Evolutionary conservation across 2,797 vertebrate species (phyloP).

Genomic region (Tangara arthus): DNA sequence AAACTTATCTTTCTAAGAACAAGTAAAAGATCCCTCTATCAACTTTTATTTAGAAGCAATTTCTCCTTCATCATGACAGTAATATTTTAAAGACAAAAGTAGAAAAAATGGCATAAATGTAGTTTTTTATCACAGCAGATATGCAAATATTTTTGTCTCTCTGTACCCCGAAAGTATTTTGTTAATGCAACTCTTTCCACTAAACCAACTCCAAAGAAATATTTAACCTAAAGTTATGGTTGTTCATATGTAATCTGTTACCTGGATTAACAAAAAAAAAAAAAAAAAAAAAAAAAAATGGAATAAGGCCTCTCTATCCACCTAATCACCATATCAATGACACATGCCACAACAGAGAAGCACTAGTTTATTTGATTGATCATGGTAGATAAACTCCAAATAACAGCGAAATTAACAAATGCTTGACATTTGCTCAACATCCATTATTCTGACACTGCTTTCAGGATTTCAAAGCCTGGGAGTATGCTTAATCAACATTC

Average conservation of each 20-base stretch:
- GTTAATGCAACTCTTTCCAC: slow-evolving; percentile 58
- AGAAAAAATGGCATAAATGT: not conserved
- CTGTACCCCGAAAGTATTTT: not conserved
- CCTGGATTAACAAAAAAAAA: slow-evolving; percentile 63
- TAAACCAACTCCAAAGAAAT: slow-evolving; percentile 66
- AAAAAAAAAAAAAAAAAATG: not conserved
- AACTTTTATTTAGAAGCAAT: not conserved
- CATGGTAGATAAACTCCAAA: slow-evolving; percentile 99
- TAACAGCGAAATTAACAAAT: slow-evolving; percentile 99
- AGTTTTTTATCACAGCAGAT: not conserved
- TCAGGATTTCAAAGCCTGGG: slow-evolving; percentile 99
- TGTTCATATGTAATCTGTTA: slow-evolving; percentile 72
- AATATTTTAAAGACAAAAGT: not conserved
- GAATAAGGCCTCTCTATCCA: slow-evolving; percentile 87
- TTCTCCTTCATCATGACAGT: not conserved
- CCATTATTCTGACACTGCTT: slow-evolving; percentile 99
- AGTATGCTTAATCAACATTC: slow-evolving; percentile 99
- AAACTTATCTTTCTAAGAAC: not conserved
- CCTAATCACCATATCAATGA: slow-evolving; percentile 99
- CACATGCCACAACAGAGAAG: slow-evolving; percentile 94
- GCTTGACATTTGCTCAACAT: slow-evolving; percentile 99
- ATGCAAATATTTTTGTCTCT: not conserved
- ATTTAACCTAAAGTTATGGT: slow-evolving; percentile 58
- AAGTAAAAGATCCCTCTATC: not conserved
- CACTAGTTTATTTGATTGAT: slow-evolving; percentile 89